Conservation (phyloP, 2,888 invertebrate species). For the Acholoe squamosa region DNA sequence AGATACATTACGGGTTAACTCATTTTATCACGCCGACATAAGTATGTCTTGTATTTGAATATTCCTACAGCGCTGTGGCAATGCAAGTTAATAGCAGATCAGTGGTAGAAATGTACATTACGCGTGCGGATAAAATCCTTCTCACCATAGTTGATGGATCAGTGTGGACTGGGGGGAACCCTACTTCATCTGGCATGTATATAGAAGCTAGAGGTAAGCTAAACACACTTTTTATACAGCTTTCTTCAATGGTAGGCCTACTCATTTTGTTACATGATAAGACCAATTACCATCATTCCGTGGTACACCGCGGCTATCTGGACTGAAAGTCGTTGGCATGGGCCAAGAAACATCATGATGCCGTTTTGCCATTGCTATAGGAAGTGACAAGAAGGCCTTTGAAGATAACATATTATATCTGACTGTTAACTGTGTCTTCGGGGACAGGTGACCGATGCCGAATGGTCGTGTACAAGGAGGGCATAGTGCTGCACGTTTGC, state of each 20-base stretch:
- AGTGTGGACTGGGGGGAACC: neutral
- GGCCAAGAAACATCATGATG: too few species aligned
- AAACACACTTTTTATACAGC: too few species aligned
- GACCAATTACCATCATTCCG: too few species aligned
- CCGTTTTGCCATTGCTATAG: too few species aligned
- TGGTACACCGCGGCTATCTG: too few species aligned
- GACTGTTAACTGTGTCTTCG: neutral
- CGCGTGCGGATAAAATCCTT: neutral
- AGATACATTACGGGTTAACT: too few species aligned
- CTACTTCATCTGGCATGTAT: neutral
- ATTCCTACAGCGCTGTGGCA: conserved; percentile 18
- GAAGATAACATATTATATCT: too few species aligned
- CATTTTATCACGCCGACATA: too few species aligned
- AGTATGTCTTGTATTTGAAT: neutral
- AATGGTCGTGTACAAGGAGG: neutral
- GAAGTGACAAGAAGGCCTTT: too few species aligned
- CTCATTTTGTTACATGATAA: too few species aligned
- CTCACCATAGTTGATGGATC: neutral
- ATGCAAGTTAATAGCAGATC: conserved; percentile 40
- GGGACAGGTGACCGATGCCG: neutral
- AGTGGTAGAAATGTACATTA: conserved; percentile 40
- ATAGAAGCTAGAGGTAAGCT: neutral
- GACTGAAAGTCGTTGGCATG: too few species aligned
- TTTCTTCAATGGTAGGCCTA: too few species aligned
- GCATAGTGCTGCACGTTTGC: neutral